These are phyloP conservation scores for Dendrolimus pini DNA, from an alignment of 2,888 invertebrate species.

Conservation along the genomic window DNA sequence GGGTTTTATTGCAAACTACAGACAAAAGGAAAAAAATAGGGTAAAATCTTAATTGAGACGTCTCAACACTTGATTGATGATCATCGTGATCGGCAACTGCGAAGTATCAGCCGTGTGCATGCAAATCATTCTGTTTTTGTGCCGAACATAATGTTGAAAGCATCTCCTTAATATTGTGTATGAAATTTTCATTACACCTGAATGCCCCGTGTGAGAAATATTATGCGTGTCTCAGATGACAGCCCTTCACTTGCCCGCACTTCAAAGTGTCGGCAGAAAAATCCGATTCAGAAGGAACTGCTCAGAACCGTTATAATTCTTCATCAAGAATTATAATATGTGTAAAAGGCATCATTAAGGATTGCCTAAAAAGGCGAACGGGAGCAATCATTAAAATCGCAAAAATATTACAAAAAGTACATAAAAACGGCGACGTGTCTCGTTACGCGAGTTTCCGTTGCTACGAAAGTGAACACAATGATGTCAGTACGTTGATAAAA, in stretches of 20 bases:
- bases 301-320: slow-evolving; percentile 67
- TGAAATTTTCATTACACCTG: slow-evolving; percentile 52
- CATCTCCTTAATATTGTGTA: slow-evolving; percentile 37
- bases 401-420: slow-evolving; percentile 65
- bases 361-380: slow-evolving; percentile 70
- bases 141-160: slow-evolving; percentile 15
- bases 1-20: neutral
- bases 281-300: slow-evolving; percentile 39
- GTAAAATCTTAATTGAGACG: slow-evolving; percentile 65
- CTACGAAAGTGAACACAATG: slow-evolving; percentile 71
- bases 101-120: slow-evolving; percentile 46
- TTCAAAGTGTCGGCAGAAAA: slow-evolving; percentile 34
- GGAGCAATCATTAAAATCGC: slow-evolving; percentile 70
- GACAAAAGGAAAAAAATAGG: slow-evolving; percentile 29
- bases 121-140: slow-evolving; percentile 35
- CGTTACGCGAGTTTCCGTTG: slow-evolving; percentile 70
- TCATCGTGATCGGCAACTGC: slow-evolving; percentile 57
- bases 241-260: slow-evolving; percentile 61
- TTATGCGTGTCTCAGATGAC: slow-evolving; percentile 56
- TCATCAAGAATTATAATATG: slow-evolving; percentile 57
- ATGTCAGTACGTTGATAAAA: slow-evolving; percentile 62
- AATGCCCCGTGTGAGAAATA: slow-evolving; percentile 57
- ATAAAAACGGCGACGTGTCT: slow-evolving; percentile 57
- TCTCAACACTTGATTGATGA: slow-evolving; percentile 68
- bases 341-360: slow-evolving; percentile 73